phyloP scores from a whole-genome alignment of 1,140 invertebrate species.

The Pogonus chalceus region DNA sequence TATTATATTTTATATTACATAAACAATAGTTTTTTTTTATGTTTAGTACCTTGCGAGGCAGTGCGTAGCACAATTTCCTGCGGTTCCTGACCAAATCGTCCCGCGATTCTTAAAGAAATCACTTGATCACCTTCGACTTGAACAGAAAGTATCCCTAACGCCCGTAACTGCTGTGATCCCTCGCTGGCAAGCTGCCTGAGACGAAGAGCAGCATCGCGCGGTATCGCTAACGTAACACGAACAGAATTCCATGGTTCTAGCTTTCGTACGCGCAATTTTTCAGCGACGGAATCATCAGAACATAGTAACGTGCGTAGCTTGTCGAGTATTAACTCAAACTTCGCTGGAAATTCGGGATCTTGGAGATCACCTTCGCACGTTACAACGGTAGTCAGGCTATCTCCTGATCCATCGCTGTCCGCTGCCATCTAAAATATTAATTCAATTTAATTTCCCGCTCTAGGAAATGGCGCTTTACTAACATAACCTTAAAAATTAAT shows the following conservation, averaged over 20 bases:
- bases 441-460: too few species aligned
- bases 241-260: slow-evolving; percentile 98
- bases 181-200: slow-evolving; percentile 82
- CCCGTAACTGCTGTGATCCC: slow-evolving; percentile 74
- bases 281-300: slow-evolving; percentile 50
- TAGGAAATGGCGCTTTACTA: too few species aligned
- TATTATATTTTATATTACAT: neutral
- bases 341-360: slow-evolving; percentile 61
- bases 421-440: slow-evolving; percentile 74
- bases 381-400: slow-evolving; percentile 50
- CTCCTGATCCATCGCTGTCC: slow-evolving; percentile 60
- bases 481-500: too few species aligned
- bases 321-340: slow-evolving; percentile 55
- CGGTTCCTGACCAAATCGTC: slow-evolving; percentile 47
- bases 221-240: slow-evolving; percentile 91
- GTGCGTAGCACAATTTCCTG: slow-evolving; percentile 65
- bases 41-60: slow-evolving; percentile 32
- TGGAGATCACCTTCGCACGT: slow-evolving; percentile 70
- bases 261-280: slow-evolving; percentile 62
- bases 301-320: slow-evolving; percentile 58
- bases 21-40: slow-evolving; percentile 18
- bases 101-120: slow-evolving; percentile 76
- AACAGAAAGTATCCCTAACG: slow-evolving; percentile 88
- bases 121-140: slow-evolving; percentile 94
- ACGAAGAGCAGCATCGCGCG: slow-evolving; percentile 82